phyloP scores from a whole-genome alignment of 92 coral and sea anemone species.

The Heliopora coerulea region DNA sequence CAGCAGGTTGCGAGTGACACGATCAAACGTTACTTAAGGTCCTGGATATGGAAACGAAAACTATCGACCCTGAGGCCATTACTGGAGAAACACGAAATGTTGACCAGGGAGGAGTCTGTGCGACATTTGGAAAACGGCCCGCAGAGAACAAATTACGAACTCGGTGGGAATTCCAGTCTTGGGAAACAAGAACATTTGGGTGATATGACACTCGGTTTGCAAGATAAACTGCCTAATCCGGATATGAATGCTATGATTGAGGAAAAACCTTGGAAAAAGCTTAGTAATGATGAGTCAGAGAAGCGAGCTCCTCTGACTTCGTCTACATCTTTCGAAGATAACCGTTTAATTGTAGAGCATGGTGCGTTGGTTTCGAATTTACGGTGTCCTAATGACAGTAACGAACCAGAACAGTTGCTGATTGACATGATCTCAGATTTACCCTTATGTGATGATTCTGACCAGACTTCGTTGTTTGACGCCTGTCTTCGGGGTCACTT shows the following conservation, averaged over 20 bases:
- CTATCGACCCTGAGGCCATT: background rate
- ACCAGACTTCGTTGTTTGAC: slow-evolving; percentile 76
- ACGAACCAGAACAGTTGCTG: slow-evolving; percentile 58
- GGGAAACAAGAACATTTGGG: background rate
- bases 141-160: background rate
- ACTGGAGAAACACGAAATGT: slow-evolving; percentile 15
- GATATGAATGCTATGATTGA: background rate
- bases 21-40: slow-evolving; percentile 14
- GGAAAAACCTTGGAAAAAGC: background rate
- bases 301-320: background rate
- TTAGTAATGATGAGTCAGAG: background rate
- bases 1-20: slow-evolving; percentile 69
- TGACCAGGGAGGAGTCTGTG: slow-evolving; percentile 12
- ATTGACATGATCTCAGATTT: slow-evolving; percentile 57
- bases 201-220: background rate
- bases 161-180: background rate
- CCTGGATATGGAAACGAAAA: background rate
- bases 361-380: background rate
- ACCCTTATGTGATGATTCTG: slow-evolving; percentile 58
- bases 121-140: slow-evolving; percentile 3
- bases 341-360: background rate
- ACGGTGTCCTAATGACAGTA: slow-evolving; percentile 46
- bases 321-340: background rate
- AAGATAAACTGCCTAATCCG: no score
- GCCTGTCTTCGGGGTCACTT: slow-evolving; percentile 89